Percentiles rank a stretch among this genome's conserved stretches.
Conservation (phyloP, 1,140 invertebrate species). For the Coenobita brevimanus region DNA sequence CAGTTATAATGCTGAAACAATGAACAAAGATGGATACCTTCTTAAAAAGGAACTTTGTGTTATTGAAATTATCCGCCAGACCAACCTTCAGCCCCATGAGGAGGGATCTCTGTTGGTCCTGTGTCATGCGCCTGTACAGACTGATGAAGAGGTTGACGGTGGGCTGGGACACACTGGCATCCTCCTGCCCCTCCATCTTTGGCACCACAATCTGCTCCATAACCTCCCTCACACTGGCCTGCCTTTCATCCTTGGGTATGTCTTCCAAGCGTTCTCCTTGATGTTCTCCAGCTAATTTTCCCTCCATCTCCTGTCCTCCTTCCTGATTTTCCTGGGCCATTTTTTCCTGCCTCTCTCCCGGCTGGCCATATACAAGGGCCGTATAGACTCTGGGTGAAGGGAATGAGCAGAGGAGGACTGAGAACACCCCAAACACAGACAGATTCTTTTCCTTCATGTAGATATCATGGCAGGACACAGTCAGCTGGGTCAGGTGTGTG, state of each 20-base stretch:
- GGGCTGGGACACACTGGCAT: neutral
- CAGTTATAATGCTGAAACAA: neutral
- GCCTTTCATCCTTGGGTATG: no score
- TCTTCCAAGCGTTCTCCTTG: no score
- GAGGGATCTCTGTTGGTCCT: neutral
- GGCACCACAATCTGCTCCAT: slow-evolving; percentile 10
- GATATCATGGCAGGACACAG: neutral
- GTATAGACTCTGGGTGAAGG: slow-evolving; percentile 26
- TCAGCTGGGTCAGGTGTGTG: neutral
- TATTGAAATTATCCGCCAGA: no score
- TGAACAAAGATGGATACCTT: no score
- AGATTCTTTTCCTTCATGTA: slow-evolving; percentile 7
- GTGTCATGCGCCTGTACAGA: neutral
- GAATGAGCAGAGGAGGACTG: slow-evolving; percentile 20
- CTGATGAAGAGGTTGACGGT: slow-evolving; percentile 26
- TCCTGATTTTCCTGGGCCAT: no score
- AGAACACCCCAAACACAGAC: neutral
- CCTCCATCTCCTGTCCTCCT: no score
- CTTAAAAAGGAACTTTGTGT: no score
- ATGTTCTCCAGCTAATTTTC: no score
- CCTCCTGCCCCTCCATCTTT: slow-evolving; percentile 21
- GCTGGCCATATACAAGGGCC: neutral
- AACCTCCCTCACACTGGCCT: neutral
- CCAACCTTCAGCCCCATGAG: slow-evolving; percentile 23
- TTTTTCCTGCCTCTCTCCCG: neutral